Base-by-base conservation (phyloP, 2,797 vertebrate species). In the Sebastolobus altivelis region DNA sequence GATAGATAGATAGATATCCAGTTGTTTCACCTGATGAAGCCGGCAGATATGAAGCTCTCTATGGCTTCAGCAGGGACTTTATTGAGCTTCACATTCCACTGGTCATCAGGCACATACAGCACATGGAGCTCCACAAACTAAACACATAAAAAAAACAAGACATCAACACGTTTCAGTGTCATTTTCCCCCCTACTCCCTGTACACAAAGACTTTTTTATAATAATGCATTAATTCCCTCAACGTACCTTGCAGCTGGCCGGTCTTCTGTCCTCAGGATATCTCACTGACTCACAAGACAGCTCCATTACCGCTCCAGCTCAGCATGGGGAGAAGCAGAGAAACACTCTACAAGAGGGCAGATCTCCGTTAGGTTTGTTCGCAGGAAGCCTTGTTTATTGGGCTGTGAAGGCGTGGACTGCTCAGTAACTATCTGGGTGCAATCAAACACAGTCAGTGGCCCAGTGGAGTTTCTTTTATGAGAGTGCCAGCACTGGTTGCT, bases 101-200 rank as follows among this genome's bases (percentile, higher is more conserved):
- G 94, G 84, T 97, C 96, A 82, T 96, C 95, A 56, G 98, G 98
- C 78, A 98, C 97, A 92, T 92, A 97, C 88, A 98, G 95, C 79
- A 97, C 96, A 92, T 98, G 97, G 74, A 99, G 97, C 87, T 98
- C 97, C 94, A 99, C 88, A 79, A 96, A 92, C 98, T 99, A 87
- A 66, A 80, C 54, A 83, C 61, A 69, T 1, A 37, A 33, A 67
- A 61, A 0, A 2, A 25, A 25, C 25, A 25, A 25, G 27, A 13
- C 27, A 65, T n/a, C 10, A 43, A 43, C 14, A 16, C 0, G 40
- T 11, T 33, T n/a, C 2, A 35, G 9, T 18, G 40, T 43, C 40
- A 43, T 43, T 40, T 40, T 13, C 38, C 38, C 38, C 14, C 38
- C 38, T 40, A 13, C 3, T 63, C 0, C 35, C 8, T 20, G 11